Conservation (phyloP, 2,113 vertebrate genomes). For the Cyprinodon variegatus region DNA sequence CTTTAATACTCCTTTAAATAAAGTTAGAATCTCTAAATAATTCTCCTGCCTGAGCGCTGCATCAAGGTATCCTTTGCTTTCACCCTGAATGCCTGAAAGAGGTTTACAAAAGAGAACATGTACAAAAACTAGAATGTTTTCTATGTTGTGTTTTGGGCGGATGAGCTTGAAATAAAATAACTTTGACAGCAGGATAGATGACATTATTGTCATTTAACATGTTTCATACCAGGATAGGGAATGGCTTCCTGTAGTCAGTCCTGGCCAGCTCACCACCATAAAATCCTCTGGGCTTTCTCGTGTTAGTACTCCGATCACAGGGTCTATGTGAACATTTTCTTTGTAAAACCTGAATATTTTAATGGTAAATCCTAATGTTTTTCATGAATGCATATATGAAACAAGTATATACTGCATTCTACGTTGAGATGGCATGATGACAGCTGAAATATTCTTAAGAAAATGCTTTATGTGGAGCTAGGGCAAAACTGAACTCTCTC, state of each 20-base stretch:
- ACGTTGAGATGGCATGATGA: neutral
- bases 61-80: neutral
- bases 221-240: neutral
- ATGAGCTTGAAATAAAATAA: neutral
- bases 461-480: slow-evolving; percentile 2
- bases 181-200: neutral
- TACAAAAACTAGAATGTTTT: neutral
- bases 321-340: neutral
- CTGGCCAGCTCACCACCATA: neutral
- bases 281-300: neutral
- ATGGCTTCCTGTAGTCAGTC: neutral
- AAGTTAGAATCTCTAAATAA: neutral
- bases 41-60: neutral
- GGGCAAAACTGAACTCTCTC: slow-evolving; percentile 11
- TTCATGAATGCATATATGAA: neutral
- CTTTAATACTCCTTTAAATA: neutral
- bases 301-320: neutral
- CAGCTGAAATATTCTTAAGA: neutral
- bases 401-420: neutral
- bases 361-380: neutral
- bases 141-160: neutral
- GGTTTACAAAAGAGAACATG: neutral
- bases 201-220: neutral
- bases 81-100: neutral
- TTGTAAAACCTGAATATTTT: neutral